Percentiles rank a stretch among this genome's conserved stretches.
These are phyloP conservation scores for Drosophila flavopinicola DNA, from an alignment of 2,888 invertebrate genomes.

Conservation along the genomic window DNA sequence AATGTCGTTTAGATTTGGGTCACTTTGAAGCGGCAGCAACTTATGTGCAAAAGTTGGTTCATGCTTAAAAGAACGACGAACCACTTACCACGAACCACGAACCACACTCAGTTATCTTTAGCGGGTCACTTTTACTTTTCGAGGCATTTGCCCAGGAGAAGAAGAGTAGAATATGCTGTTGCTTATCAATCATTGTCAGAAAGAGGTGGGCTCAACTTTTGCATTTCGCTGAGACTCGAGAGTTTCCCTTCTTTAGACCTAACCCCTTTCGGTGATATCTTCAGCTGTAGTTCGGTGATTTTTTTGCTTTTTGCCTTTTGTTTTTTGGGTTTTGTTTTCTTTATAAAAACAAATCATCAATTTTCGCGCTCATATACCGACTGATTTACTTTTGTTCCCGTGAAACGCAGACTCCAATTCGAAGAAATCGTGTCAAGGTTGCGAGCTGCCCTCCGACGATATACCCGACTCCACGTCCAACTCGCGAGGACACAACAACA, in stretches of 20 bases:
- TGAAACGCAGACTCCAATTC: slow-evolving; percentile 85
- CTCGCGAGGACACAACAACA: slow-evolving; percentile 90
- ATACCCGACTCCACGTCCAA: slow-evolving; percentile 88
- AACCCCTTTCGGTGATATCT: slow-evolving; percentile 41
- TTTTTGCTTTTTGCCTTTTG: slow-evolving; percentile 7
- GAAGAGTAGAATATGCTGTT: slow-evolving; percentile 72
- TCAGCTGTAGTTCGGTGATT: slow-evolving; percentile 27
- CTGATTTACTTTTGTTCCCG: slow-evolving; percentile 55
- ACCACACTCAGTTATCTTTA: slow-evolving; percentile 41
- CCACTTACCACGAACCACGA: slow-evolving; percentile 3
- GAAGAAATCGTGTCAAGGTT: slow-evolving; percentile 91
- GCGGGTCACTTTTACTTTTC: slow-evolving; percentile 77
- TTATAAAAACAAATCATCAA: slow-evolving; percentile 67
- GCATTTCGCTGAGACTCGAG: slow-evolving; percentile 53
- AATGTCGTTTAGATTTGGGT: slow-evolving; percentile 28
- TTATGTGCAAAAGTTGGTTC: slow-evolving; percentile 10
- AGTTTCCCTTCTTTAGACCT: slow-evolving; percentile 37
- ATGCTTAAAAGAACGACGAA: slow-evolving; percentile 26
- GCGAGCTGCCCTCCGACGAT: slow-evolving; percentile 90
- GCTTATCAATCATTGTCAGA: slow-evolving; percentile 82
- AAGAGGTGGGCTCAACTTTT: slow-evolving; percentile 60
- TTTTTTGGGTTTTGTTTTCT: slow-evolving; percentile 25
- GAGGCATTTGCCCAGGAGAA: slow-evolving; percentile 57
- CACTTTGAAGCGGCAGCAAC: slow-evolving; percentile 33
- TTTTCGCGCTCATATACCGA: slow-evolving; percentile 53